These are phyloP conservation scores for Notospermus geniculatus DNA, from an alignment of 1,140 invertebrate genomes.

Conservation along the genomic window DNA sequence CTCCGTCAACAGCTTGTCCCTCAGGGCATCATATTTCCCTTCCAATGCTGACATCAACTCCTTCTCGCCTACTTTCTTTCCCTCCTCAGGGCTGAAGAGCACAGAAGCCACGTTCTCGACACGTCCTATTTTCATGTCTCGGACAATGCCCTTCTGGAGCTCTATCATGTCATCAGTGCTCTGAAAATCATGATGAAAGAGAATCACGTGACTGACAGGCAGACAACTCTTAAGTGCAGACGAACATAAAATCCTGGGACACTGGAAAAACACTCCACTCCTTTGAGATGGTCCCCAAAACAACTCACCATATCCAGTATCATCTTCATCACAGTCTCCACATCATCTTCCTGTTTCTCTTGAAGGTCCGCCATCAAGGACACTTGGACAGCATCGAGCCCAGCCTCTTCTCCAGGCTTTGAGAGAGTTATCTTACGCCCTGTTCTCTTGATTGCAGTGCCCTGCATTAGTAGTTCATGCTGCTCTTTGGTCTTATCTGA, in stretches of 20 bases:
- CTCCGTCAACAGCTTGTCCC: constrained; percentile 41
- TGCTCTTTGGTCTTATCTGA: constrained; percentile 27
- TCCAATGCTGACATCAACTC: constrained; percentile 34
- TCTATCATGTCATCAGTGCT: constrained; percentile 4
- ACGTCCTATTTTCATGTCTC: not conserved
- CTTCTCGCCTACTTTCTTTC: constrained; percentile 20
- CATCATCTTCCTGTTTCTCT: constrained; percentile 35
- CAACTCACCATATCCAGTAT: too few relatives aligned
- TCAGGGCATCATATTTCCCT: constrained; percentile 46
- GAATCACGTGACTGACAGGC: too few relatives aligned
- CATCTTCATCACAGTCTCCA: constrained; percentile 20
- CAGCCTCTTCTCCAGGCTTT: not conserved
- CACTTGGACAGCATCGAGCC: constrained; percentile 17
- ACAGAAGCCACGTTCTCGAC: constrained; percentile 30
- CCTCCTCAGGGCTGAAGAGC: constrained; percentile 29
- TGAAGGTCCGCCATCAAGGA: constrained; percentile 39
- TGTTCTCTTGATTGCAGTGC: constrained; percentile 33
- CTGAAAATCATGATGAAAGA: not conserved
- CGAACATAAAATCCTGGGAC: too few relatives aligned
- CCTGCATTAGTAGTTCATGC: constrained; percentile 29
- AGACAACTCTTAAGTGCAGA: too few relatives aligned
- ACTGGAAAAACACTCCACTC: too few relatives aligned
- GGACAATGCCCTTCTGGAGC: constrained; percentile 1
- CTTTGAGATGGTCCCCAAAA: too few relatives aligned
- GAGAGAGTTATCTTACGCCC: constrained; percentile 25